phyloP scores from a whole-genome alignment of 2,888 invertebrate genomes.

The Agrotis ipsilon region DNA sequence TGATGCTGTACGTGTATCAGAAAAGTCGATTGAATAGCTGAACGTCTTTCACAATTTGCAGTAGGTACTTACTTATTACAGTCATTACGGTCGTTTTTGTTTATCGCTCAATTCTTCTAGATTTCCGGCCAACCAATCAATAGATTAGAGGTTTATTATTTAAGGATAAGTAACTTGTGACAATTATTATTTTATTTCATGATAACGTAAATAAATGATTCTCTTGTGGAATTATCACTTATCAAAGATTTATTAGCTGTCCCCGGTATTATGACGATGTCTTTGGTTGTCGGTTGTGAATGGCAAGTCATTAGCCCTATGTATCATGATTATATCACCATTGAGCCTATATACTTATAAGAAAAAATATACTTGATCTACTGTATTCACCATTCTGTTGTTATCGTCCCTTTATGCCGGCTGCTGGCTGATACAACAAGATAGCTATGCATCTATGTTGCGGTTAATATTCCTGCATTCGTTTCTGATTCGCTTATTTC shows the following conservation, averaged over 20 bases:
- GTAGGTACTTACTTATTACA: background rate
- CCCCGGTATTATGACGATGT: slow-evolving; percentile 27
- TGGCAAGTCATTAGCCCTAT: slow-evolving; percentile 18
- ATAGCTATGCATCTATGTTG: slow-evolving; percentile 1
- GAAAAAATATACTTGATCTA: slow-evolving; percentile 11
- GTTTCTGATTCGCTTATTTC: slow-evolving; percentile 17
- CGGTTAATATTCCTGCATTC: slow-evolving; percentile 2
- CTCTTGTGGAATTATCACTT: slow-evolving; percentile 1
- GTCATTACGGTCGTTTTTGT: background rate
- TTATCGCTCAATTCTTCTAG: slow-evolving; percentile 2
- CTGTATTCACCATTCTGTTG: slow-evolving; percentile 13
- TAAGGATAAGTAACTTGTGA: slow-evolving; percentile 2
- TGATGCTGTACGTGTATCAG: background rate
- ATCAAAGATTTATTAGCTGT: slow-evolving; percentile 1
- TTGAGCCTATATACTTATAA: background rate
- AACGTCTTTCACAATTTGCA: background rate
- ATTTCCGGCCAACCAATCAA: slow-evolving; percentile 1
- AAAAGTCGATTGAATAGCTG: background rate
- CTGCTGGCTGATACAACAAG: background rate
- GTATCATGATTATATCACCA: slow-evolving; percentile 9
- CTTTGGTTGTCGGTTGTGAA: background rate
- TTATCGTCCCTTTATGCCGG: slow-evolving; percentile 9
- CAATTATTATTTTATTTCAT: slow-evolving; percentile 12
- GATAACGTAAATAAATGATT: slow-evolving; percentile 18
- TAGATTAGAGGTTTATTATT: slow-evolving; percentile 12